phyloP scores from a whole-genome alignment of 1,140 invertebrate species.

The Gryllus bimaculatus region DNA sequence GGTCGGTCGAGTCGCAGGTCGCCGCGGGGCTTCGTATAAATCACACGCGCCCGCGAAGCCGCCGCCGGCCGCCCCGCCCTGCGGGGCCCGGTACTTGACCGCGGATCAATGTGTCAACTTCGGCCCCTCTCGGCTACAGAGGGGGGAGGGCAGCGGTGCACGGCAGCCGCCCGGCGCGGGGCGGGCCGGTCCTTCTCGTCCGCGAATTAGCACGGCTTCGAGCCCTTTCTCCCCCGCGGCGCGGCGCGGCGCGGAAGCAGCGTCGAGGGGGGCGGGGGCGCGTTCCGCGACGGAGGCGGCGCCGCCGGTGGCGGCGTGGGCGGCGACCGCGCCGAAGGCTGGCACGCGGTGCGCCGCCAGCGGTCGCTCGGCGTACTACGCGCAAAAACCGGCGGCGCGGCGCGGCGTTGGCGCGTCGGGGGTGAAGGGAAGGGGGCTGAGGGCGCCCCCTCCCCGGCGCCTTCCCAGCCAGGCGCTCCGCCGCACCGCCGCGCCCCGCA shows the following conservation, averaged over 20 bases:
- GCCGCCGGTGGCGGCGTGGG: no score
- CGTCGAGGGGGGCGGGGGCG: no score
- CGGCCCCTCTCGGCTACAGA: background rate
- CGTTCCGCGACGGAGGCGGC: no score
- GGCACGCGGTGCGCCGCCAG: no score
- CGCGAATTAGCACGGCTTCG: background rate
- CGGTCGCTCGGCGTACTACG: background rate
- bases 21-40: slow-evolving; percentile 11
- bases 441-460: no score
- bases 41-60: background rate
- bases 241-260: no score
- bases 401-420: no score
- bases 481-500: no score
- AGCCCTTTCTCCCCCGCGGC: no score
- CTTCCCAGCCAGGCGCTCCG: background rate
- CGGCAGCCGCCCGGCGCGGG: no score
- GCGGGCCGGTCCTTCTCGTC: background rate
- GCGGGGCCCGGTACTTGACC: slow-evolving; percentile 2
- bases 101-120: slow-evolving; percentile 13
- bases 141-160: no score
- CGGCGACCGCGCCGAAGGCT: background rate
- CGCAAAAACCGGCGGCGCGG: background rate
- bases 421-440: background rate
- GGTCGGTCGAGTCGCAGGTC: slow-evolving; percentile 11
- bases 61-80: no score